Evolutionary conservation across 2,888 invertebrate species (phyloP).

Genomic region (Drosophila fulvimacula): DNA sequence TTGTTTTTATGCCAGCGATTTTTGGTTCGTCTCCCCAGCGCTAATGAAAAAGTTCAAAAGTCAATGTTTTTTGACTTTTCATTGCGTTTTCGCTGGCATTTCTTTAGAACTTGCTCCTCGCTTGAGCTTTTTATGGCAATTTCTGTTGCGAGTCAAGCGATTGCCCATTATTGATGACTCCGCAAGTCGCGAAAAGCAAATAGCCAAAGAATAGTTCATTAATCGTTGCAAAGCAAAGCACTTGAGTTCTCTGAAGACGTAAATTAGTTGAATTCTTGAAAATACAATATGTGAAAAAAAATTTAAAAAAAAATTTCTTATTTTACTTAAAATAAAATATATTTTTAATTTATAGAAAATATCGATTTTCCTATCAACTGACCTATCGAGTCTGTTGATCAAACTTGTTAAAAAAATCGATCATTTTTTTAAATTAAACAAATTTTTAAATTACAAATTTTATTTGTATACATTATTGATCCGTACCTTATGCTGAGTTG

Average conservation of each 20-base stretch:
- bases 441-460: no score
- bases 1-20: slow-evolving; percentile 65
- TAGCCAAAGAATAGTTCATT: slow-evolving; percentile 48
- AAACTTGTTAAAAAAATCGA: no score
- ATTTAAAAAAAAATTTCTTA: no score
- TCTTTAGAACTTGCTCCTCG: slow-evolving; percentile 42
- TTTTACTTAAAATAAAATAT: no score
- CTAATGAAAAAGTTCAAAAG: slow-evolving; percentile 80
- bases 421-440: no score
- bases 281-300: no score
- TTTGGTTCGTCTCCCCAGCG: slow-evolving; percentile 31
- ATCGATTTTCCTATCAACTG: no score
- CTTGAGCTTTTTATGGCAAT: slow-evolving; percentile 45
- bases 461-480: no score
- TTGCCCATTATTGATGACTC: slow-evolving; percentile 66
- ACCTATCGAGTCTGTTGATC: no score
- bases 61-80: slow-evolving; percentile 68
- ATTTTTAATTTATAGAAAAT: no score
- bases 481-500: no score
- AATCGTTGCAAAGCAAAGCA: slow-evolving; percentile 26
- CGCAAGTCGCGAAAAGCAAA: slow-evolving; percentile 39
- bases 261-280: not conserved
- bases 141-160: slow-evolving; percentile 42
- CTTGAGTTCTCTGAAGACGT: not conserved
- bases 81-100: slow-evolving; percentile 17